Evolutionary conservation across 2,888 invertebrate genomes (phyloP), one percentile per base, ranked within the genome.

Genomic region (Drosophila ezoana): DNA sequence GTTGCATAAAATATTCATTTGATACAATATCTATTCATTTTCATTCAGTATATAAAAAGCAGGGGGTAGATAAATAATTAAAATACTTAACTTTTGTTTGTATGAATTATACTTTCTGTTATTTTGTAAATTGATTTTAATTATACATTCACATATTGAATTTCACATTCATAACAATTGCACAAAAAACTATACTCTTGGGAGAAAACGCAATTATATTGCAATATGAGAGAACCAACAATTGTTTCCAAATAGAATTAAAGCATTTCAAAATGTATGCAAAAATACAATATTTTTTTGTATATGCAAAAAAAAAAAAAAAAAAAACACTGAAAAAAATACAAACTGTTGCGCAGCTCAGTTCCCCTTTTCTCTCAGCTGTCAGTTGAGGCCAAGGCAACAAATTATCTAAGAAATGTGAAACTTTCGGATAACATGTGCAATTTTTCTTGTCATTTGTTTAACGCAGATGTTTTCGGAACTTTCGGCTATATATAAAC

Each of bases 361-460:
- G 63, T 54, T 58, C 9, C 20, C 16, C 10, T 1, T 9, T 13
- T 10, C n/a, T 0, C 4, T 43, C 20, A 35, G 43, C 18, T 38
- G 38, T 23, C 32, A 37, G 43, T 23, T 28, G 38, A 40, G 47
- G 33, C 28, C 14, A 62, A 23, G 63, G 10, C 48, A 58, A 64
- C 54, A 73, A 57, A 52, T 61, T 67, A 63, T 51, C 49, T 28
- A 41, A 40, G 49, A 58, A 54, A 63, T 61, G 70, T 41, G 43
- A 66, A 74, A 79, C 69, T 79, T 81, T 77, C 70, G 63, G 61
- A 66, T 76, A 81, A 68, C 72, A 74, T 76, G 68, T 74, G 74
- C 62, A 81, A 86, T 83, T 76, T 71, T 83, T 86, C 84, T 72
- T 83, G 83, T 76, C 83, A 73, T 79, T 80, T 62, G 60, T 57